phyloP scores from a whole-genome alignment of 1,140 invertebrate species.

The Drosophila saltans region DNA sequence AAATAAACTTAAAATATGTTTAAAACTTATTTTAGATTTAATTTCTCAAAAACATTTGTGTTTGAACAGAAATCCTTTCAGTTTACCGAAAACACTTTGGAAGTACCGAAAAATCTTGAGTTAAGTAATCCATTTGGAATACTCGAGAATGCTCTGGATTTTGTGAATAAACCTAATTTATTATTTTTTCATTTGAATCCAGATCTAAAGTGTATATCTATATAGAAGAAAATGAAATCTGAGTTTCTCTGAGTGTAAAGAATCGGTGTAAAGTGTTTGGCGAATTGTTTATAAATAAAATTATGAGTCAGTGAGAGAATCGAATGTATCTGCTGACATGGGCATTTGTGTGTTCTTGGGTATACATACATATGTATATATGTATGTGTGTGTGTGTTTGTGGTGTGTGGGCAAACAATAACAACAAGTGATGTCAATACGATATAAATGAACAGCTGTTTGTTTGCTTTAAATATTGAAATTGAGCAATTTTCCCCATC shows the following conservation, averaged over 20 bases:
- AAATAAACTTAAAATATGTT: background rate
- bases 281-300: conserved; percentile 77
- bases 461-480: conserved; percentile 6
- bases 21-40: background rate
- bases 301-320: conserved; percentile 53
- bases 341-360: background rate
- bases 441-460: conserved; percentile 53
- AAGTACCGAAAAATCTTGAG: no score
- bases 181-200: no score
- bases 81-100: no score
- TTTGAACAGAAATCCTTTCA: no score
- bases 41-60: no score
- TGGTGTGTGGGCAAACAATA: conserved; percentile 47
- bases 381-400: conserved; percentile 16
- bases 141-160: no score
- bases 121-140: no score
- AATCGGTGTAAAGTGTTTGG: conserved; percentile 44
- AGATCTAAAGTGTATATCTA: no score
- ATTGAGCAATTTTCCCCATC: conserved; percentile 14
- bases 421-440: conserved; percentile 69
- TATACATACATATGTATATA: background rate
- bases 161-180: no score
- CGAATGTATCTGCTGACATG: conserved; percentile 10
- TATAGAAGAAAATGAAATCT: background rate
- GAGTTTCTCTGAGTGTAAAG: conserved; percentile 7